Percentiles rank a stretch among this genome's conserved stretches.
Conservation (phyloP, 2,113 vertebrate species). For the Zingel zingel region DNA sequence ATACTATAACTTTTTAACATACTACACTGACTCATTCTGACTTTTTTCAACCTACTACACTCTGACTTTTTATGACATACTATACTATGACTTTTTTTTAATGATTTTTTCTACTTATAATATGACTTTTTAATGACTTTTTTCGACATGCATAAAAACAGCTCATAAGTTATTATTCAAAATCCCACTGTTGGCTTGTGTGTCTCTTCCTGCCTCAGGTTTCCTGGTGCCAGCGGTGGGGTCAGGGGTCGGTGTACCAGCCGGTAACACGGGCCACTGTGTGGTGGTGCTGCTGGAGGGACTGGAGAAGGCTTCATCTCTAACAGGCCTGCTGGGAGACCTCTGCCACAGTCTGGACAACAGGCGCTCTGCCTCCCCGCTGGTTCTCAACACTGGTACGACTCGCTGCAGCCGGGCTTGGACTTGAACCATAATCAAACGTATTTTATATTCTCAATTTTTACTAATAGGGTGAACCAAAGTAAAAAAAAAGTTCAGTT, state of each 20-base stretch:
- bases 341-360: constrained; percentile 92
- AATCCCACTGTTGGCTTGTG: not conserved
- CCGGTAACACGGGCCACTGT: constrained; percentile 79
- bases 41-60: too few species aligned
- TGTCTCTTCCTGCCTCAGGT: constrained; percentile 75
- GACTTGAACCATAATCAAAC: not conserved
- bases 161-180: not conserved
- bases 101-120: too few species aligned
- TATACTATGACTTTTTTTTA: too few species aligned
- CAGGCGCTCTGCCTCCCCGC: constrained; percentile 83
- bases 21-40: too few species aligned
- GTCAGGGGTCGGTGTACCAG: constrained; percentile 8
- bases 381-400: constrained; percentile 88
- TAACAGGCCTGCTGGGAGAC: constrained; percentile 91
- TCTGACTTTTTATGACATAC: not conserved
- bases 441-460: not conserved
- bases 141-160: too few species aligned
- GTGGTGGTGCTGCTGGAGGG: constrained; percentile 91
- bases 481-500: too few species aligned
- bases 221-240: constrained; percentile 89
- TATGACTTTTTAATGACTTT: too few species aligned
- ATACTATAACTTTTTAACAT: too few species aligned
- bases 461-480: not conserved
- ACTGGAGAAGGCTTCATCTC: constrained; percentile 89
- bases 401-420: not conserved